phyloP scores from a whole-genome alignment of 2,797 vertebrate species.

The Anas acuta region DNA sequence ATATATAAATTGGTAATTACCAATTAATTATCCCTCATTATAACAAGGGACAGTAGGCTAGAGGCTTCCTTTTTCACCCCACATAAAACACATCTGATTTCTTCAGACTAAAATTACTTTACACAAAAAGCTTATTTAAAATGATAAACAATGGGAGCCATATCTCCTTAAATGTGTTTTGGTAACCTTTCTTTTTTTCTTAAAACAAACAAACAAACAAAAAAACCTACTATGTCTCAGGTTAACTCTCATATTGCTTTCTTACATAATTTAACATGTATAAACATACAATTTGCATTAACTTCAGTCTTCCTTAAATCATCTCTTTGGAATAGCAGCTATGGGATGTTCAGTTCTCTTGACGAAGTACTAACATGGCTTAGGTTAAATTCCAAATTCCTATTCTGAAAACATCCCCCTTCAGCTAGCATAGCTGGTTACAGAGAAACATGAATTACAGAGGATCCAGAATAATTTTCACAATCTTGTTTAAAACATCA shows the following conservation, averaged over 20 bases:
- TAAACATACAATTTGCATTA: not conserved
- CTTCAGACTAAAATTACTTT: not conserved
- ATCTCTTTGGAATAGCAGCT: not conserved
- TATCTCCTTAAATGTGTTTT: not conserved
- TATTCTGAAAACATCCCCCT: not conserved
- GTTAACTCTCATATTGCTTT: not conserved
- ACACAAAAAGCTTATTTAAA: not conserved
- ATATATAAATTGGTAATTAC: not conserved
- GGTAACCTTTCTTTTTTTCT: not conserved
- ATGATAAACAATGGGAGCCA: not conserved
- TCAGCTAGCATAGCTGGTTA: not conserved
- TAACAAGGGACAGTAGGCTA: not conserved
- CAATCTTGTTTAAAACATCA: not conserved
- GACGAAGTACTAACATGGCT: not conserved
- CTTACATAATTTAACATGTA: not conserved
- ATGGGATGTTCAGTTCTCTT: not conserved
- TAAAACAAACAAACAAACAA: not conserved
- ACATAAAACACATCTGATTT: not conserved
- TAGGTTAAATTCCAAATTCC: not conserved
- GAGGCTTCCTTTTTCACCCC: not conserved
- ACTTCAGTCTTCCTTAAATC: not conserved
- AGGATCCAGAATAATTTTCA: not conserved
- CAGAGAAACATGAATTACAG: not conserved
- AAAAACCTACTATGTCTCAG: not conserved
- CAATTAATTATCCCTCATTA: not conserved